phyloP scores from a whole-genome alignment of 2,797 vertebrate genomes.

The Gallinago nigripennis region DNA sequence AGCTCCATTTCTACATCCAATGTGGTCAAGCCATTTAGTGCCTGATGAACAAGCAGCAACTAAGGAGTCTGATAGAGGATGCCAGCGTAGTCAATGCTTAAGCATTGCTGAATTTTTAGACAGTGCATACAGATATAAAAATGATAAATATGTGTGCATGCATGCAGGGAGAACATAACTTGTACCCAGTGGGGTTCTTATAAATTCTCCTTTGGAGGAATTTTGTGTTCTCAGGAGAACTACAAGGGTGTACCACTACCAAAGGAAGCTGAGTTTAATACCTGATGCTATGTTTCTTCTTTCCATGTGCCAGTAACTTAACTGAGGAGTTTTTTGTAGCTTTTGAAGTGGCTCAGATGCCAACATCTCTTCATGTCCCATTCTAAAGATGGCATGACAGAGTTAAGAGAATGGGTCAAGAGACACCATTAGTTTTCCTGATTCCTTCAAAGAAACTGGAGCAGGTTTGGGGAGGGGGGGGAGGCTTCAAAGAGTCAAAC shows the following conservation, averaged over 20 bases:
- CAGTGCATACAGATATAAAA: not conserved
- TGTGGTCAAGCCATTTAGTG: not conserved
- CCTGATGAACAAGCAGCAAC: not conserved
- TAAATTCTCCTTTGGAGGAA: not conserved
- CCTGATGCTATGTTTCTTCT: not conserved
- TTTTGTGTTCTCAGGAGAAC: not conserved
- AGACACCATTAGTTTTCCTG: not conserved
- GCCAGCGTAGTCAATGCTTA: not conserved
- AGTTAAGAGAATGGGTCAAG: conserved; percentile 13
- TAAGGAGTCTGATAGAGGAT: not conserved
- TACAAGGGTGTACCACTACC: not conserved
- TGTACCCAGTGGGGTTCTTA: not conserved
- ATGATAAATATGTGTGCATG: not conserved
- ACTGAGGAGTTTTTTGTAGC: not conserved
- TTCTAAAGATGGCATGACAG: not conserved
- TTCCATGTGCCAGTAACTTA: not conserved
- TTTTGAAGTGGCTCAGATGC: conserved; percentile 6
- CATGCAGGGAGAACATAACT: not conserved
- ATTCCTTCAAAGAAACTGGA: conserved; percentile 12
- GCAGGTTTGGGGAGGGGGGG: not conserved
- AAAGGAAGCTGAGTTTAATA: not conserved
- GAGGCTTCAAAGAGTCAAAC: conserved; percentile 13
- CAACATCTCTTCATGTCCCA: not conserved
- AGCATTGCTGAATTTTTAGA: not conserved
- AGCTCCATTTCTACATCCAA: not conserved